These are phyloP conservation scores for Uromys caudimaculatus DNA, from an alignment of 2,797 vertebrate species.

Conservation along the genomic window DNA sequence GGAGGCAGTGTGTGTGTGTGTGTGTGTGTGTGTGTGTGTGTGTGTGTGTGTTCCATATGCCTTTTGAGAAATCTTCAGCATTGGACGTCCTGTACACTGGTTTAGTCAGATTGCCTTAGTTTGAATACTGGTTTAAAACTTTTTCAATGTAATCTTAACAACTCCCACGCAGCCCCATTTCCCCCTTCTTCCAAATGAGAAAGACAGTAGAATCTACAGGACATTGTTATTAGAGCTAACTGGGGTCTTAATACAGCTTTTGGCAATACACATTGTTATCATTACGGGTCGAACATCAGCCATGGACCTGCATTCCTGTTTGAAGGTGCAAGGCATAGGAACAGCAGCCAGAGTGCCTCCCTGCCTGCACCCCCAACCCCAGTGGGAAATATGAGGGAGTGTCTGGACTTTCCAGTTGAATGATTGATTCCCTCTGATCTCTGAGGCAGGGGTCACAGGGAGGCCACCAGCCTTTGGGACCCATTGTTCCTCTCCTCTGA, in stretches of 20 bases:
- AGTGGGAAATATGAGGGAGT: background rate
- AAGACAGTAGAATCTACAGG: background rate
- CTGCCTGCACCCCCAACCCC: background rate
- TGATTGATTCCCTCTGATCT: conserved; percentile 2
- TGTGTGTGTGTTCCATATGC: too few species aligned
- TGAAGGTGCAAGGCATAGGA: background rate
- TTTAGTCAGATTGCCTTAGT: background rate
- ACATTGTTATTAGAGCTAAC: background rate
- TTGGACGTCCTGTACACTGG: background rate
- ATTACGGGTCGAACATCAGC: background rate
- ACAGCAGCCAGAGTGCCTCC: background rate
- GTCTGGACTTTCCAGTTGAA: conserved; percentile 43
- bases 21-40: too few species aligned
- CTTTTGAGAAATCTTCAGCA: background rate
- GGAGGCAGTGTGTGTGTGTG: background rate
- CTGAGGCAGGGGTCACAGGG: conserved; percentile 39
- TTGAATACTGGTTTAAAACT: background rate
- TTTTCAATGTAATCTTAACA: background rate
- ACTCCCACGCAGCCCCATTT: background rate
- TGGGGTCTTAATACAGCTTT: background rate
- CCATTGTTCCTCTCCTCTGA: conserved; percentile 63
- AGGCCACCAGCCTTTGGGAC: conserved; percentile 44
- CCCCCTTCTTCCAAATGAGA: background rate
- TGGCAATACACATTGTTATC: background rate
- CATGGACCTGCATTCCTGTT: background rate